Evolutionary conservation across 1,140 invertebrate species (phyloP).

Genomic region (Brachionus asplanchnoidis): DNA sequence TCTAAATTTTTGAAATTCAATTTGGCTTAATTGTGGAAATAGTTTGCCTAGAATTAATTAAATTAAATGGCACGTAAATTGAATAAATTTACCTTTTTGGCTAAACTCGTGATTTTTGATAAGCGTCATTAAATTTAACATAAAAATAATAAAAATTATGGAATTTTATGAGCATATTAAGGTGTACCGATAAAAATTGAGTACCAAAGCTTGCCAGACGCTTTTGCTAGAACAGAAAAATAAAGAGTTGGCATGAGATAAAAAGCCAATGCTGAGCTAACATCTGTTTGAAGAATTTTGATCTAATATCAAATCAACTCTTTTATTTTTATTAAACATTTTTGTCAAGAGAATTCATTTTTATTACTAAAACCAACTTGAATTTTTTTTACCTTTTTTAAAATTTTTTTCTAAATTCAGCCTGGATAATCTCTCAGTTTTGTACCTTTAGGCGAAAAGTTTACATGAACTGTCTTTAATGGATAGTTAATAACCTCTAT

Average conservation of each 20-base stretch:
- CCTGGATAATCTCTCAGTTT: neutral
- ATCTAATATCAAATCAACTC: no score
- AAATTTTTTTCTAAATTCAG: neutral
- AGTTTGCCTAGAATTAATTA: neutral
- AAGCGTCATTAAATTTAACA: neutral
- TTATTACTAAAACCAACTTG: neutral
- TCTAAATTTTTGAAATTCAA: neutral
- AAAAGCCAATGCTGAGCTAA: neutral
- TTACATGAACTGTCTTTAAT: neutral
- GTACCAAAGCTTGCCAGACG: no score
- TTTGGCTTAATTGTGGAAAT: neutral
- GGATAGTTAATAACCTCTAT: neutral
- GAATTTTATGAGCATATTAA: neutral
- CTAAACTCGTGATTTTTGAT: neutral
- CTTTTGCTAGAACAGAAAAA: neutral
- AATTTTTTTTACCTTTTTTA: neutral
- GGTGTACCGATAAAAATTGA: neutral
- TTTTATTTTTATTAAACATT: no score
- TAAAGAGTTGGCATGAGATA: neutral
- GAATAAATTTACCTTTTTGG: neutral
- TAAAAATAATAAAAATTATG: neutral
- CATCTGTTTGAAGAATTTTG: no score
- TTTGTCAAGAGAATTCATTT: no score
- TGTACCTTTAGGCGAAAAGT: neutral
- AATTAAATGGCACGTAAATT: neutral